Evolutionary conservation across 2,113 vertebrate genomes (phyloP).

Genomic region (Phalacrocorax carbo): DNA sequence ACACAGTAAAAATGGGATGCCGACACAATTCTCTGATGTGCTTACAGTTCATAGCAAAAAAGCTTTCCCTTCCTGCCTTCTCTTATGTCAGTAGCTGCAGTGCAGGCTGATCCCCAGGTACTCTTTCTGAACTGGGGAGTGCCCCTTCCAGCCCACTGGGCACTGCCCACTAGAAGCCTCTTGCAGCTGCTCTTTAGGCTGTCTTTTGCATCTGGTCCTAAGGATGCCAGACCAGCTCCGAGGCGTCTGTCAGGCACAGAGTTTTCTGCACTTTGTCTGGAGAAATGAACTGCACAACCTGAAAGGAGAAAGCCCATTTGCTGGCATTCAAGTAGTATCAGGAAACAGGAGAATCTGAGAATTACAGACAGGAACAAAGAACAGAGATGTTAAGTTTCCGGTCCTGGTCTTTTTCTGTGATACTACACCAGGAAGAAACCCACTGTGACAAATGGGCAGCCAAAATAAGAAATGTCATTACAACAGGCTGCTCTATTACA

Average conservation of each 20-base stretch:
- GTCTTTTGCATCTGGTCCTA: rapidly evolving
- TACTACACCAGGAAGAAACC: background rate
- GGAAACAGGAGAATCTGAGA: background rate
- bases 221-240: background rate
- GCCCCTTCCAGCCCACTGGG: background rate
- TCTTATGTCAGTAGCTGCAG: rapidly evolving
- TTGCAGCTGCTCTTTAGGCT: background rate
- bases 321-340: background rate
- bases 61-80: background rate
- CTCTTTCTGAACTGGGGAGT: too few relatives aligned
- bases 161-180: background rate
- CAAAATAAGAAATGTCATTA: background rate
- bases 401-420: background rate
- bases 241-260: background rate
- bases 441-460: slow-evolving; percentile 7
- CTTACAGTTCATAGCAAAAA: background rate
- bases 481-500: background rate
- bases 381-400: background rate
- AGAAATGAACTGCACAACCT: background rate
- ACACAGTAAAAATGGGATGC: background rate
- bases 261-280: background rate
- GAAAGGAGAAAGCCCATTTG: background rate
- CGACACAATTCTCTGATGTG: background rate
- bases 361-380: background rate
- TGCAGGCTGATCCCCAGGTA: rapidly evolving